phyloP scores from a whole-genome alignment of 2,113 vertebrate genomes.

The Nipponia nippon region DNA sequence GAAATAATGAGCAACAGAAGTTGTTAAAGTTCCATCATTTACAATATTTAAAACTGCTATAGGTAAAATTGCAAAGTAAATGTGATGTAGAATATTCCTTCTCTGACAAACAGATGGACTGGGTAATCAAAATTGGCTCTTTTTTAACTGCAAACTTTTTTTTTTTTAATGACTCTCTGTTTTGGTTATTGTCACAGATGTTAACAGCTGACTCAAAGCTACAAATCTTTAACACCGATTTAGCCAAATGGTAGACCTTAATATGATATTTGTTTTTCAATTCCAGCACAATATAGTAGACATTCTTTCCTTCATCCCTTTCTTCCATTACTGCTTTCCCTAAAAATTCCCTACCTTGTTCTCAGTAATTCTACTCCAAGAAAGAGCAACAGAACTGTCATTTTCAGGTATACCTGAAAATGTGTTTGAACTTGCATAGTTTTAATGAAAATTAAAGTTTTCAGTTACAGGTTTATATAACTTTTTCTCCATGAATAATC shows the following conservation, averaged over 20 bases:
- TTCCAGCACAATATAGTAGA: neutral
- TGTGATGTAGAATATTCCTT: neutral
- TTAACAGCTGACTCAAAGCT: neutral
- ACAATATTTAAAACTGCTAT: neutral
- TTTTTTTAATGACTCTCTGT: neutral
- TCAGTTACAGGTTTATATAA: conserved; percentile 58
- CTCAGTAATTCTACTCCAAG: neutral
- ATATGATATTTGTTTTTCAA: neutral
- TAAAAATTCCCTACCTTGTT: neutral
- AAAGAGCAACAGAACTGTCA: neutral
- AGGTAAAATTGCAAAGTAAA: neutral
- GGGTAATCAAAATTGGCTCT: neutral
- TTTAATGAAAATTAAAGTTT: conserved; percentile 57
- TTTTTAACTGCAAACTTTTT: neutral
- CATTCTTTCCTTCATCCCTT: neutral
- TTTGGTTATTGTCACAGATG: neutral
- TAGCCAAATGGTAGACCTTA: neutral
- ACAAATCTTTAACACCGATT: neutral
- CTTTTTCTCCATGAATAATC: conserved; percentile 20
- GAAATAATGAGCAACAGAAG: neutral
- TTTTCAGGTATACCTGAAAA: conserved; percentile 17
- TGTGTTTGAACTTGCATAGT: conserved; percentile 1
- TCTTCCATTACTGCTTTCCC: neutral
- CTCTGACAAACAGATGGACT: neutral
- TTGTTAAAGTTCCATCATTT: neutral